These are phyloP conservation scores for Himalopsyche japonica DNA, from an alignment of 2,888 invertebrate genomes.

Conservation along the genomic window DNA sequence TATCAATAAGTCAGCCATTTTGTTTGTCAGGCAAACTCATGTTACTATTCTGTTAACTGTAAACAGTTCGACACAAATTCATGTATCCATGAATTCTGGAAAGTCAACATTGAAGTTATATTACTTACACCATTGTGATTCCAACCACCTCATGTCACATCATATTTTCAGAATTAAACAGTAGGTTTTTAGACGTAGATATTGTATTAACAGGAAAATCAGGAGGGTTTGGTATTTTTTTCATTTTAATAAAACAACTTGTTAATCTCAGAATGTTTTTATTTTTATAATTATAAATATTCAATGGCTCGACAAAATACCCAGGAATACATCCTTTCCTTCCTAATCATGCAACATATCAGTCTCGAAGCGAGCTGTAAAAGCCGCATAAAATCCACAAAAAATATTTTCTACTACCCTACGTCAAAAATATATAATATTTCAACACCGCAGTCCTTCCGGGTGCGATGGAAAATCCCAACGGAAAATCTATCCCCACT, in stretches of 20 bases:
- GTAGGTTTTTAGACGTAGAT: no score
- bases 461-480: not conserved
- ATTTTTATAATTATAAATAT: conserved; percentile 37
- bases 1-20: no score
- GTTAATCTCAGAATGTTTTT: conserved; percentile 38
- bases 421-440: conserved; percentile 34
- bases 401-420: conserved; percentile 30
- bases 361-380: conserved; percentile 37
- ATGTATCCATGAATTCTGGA: no score
- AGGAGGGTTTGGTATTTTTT: no score
- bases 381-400: conserved; percentile 32
- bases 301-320: conserved; percentile 40
- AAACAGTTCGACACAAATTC: no score
- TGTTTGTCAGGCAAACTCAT: no score
- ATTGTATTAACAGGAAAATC: no score
- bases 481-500: not conserved
- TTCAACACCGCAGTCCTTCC: not conserved
- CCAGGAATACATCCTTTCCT: conserved; percentile 38
- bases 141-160: no score
- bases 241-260: conserved; percentile 11
- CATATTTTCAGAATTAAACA: no score
- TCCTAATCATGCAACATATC: conserved; percentile 40
- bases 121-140: no score
- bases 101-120: no score
- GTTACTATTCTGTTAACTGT: no score